Percentiles rank a stretch among this genome's conserved stretches.
These are phyloP conservation scores for Homarus gammarus DNA, from an alignment of 2,888 invertebrate genomes.

Conservation along the genomic window DNA sequence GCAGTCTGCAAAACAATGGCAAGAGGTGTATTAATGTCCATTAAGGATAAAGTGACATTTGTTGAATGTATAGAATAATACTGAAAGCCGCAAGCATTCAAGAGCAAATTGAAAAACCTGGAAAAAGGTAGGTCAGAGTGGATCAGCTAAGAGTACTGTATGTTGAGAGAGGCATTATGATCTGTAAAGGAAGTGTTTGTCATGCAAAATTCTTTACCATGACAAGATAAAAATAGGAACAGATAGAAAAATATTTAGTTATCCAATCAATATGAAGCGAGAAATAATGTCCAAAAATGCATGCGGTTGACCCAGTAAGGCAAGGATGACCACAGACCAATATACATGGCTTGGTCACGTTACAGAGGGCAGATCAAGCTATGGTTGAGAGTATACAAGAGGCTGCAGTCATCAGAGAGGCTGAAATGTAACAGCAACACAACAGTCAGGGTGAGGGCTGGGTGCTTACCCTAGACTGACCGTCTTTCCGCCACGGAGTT, in stretches of 20 bases:
- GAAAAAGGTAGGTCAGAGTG: background rate
- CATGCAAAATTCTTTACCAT: background rate
- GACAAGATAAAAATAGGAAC: background rate
- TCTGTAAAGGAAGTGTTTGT: background rate
- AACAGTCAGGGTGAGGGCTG: background rate
- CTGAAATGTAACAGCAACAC: background rate
- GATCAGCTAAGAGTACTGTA: background rate
- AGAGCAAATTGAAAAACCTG: background rate
- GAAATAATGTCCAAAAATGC: background rate
- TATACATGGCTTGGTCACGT: background rate
- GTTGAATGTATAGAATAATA: background rate
- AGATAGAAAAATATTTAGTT: background rate
- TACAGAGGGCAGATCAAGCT: background rate
- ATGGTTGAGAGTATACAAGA: background rate
- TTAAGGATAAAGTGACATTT: background rate
- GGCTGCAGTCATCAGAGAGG: background rate
- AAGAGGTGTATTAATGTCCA: background rate
- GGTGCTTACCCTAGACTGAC: slow-evolving; percentile 33
- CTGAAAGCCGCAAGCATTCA: background rate
- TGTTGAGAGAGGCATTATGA: background rate
- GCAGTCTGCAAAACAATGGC: slow-evolving; percentile 1
- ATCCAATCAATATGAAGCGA: background rate
- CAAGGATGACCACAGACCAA: background rate
- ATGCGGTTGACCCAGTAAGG: background rate
- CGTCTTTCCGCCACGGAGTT: slow-evolving; percentile 39